Evolutionary conservation across 2,797 vertebrate species (phyloP), one percentile per base, ranked within the genome.

Genomic region (Sebastes alutus): DNA sequence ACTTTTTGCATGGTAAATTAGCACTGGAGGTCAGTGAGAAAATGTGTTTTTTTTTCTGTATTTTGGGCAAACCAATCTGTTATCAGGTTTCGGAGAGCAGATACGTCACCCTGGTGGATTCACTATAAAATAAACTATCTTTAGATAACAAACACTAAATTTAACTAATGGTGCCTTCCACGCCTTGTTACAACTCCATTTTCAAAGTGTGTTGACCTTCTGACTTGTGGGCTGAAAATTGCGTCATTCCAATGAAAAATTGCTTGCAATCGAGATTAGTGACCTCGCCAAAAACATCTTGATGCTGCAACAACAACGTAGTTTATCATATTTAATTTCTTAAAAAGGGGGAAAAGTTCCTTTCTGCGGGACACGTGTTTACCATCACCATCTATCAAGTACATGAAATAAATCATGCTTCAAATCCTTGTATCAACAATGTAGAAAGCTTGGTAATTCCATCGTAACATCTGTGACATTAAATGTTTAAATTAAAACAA

Each of bases 401-500:
- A 18, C 23, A 61, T 35, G 11, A 76, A 49, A 33, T 52, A 58
- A 3, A 23, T 14, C 16, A 46, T 20, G 46, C 22, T 54, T 64
- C 20, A 66, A 27, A 63, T 56, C 25, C n/a, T 52, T 25, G 16
- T 7, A 27, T 74, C 33, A 78, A 56, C 35, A 25, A 5, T 58
- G 58, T 32, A 61, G 35, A 54, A 63, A 79, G 27, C 1, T 20
- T 1, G 1, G 5, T 12, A 18, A 35, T 25, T 59, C 5, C 2
- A 72, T 25, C 20, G 22, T 3, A 38, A 72, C 33, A 64, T 71
- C 33, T 52, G 18, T 54, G 20, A 72, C 3, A 9, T 65, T 27
- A 59, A 46, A 72, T 55, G 8, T 12, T 72, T 16, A 23, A 5
- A 74, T 72, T 10, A 42, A 66, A 83, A 73, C 2, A 81, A 68